Evolutionary conservation across 2,888 invertebrate genomes (phyloP).

Genomic region (Dryocosmus kuriphilus): DNA sequence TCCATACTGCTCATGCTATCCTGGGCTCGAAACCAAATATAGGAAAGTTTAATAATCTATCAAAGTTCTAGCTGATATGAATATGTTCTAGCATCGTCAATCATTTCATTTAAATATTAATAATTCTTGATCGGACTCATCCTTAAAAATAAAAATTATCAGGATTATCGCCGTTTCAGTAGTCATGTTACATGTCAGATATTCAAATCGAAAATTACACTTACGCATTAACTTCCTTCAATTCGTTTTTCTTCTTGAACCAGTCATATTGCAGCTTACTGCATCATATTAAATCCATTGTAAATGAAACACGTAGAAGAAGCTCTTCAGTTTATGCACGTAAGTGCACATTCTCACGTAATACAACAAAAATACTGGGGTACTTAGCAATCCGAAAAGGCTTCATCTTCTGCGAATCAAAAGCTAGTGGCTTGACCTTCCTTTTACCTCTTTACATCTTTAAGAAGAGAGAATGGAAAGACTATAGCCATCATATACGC

Average conservation of each 20-base stretch:
- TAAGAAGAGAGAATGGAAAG: neutral
- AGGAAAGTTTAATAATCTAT: too few relatives aligned
- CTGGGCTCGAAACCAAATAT: too few relatives aligned
- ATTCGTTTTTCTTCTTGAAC: slow-evolving; percentile 17
- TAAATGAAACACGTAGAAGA: neutral
- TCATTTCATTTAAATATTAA: too few relatives aligned
- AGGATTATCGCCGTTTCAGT: slow-evolving; percentile 2
- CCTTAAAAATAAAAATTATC: too few relatives aligned
- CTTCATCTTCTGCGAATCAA: neutral
- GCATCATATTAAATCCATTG: slow-evolving; percentile 17
- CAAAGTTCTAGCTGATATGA: too few relatives aligned
- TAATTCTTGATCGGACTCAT: too few relatives aligned
- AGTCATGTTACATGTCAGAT: slow-evolving; percentile 27
- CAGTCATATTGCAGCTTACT: slow-evolving; percentile 25
- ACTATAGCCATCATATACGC: slow-evolving; percentile 6
- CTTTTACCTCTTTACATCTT: slow-evolving; percentile 12
- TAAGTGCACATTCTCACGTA: slow-evolving; percentile 23
- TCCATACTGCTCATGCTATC: too few relatives aligned
- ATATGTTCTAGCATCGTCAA: too few relatives aligned
- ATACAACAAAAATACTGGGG: slow-evolving; percentile 12
- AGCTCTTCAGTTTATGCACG: slow-evolving; percentile 8
- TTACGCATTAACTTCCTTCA: slow-evolving; percentile 24
- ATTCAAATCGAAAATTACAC: slow-evolving; percentile 25
- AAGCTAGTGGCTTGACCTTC: slow-evolving; percentile 17
- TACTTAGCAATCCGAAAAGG: slow-evolving; percentile 8